These are phyloP conservation scores for Entelurus aequoreus DNA, from an alignment of 2,113 vertebrate genomes.

Conservation along the genomic window DNA sequence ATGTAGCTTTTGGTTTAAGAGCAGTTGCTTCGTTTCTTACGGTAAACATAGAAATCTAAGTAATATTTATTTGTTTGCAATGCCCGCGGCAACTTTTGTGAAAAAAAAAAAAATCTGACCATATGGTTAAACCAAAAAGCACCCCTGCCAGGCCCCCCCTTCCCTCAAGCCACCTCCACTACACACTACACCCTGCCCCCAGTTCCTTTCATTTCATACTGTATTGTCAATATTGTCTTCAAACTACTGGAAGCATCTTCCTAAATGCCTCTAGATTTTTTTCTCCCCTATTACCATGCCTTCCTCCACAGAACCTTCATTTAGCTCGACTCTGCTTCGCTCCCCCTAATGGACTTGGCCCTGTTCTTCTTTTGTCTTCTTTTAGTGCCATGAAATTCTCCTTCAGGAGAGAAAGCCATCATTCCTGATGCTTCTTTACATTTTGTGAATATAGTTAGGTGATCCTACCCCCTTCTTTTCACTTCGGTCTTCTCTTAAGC, in stretches of 20 bases:
- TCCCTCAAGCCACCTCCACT: no score
- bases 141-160: background rate
- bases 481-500: constrained; percentile 52
- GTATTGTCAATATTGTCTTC: constrained; percentile 55
- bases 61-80: no score
- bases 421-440: constrained; percentile 61
- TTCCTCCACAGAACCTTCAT: constrained; percentile 62
- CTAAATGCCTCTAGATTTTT: constrained; percentile 58
- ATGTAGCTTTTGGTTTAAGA: no score
- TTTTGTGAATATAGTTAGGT: constrained; percentile 70
- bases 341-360: constrained; percentile 75
- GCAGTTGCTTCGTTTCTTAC: no score
- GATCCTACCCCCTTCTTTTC: constrained; percentile 57
- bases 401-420: constrained; percentile 71
- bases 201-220: constrained; percentile 54
- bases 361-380: constrained; percentile 75
- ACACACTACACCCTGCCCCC: constrained; percentile 41
- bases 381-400: constrained; percentile 76
- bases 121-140: no score
- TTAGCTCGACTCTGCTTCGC: constrained; percentile 63
- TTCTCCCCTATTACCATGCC: constrained; percentile 52
- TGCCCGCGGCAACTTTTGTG: no score
- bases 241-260: constrained; percentile 58
- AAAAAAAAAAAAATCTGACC: no score
- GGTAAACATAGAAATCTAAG: no score